phyloP scores from a whole-genome alignment of 2,113 vertebrate genomes.

The Pachycephala philippinensis region DNA sequence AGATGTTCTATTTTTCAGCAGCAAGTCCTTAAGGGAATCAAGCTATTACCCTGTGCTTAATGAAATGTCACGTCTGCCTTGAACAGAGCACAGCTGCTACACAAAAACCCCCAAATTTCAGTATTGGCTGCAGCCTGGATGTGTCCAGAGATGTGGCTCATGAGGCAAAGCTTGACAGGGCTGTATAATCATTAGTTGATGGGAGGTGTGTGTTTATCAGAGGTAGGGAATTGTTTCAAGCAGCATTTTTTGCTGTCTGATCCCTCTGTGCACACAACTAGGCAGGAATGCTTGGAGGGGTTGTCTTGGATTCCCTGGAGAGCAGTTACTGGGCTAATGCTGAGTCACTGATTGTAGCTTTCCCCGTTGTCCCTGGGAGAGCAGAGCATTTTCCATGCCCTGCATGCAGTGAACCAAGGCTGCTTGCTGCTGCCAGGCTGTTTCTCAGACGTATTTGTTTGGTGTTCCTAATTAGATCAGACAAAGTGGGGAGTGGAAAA shows the following conservation, averaged over 20 bases:
- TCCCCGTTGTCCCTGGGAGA: background rate
- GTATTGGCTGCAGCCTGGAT: background rate
- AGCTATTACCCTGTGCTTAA: constrained; percentile 7
- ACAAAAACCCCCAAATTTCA: background rate
- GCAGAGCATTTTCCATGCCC: background rate
- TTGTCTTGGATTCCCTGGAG: background rate
- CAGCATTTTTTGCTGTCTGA: background rate
- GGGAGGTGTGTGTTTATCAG: background rate
- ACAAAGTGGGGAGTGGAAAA: background rate
- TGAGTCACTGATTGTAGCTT: background rate
- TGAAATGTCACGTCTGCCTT: background rate
- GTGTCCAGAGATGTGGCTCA: background rate
- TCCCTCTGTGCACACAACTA: background rate
- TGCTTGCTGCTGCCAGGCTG: background rate
- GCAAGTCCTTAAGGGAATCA: background rate
- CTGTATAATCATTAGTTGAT: background rate
- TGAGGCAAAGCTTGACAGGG: background rate
- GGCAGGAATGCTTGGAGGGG: background rate
- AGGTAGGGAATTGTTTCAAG: background rate
- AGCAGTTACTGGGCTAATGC: background rate
- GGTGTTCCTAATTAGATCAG: background rate
- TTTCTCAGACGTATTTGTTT: background rate
- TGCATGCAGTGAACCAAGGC: background rate
- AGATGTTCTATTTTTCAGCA: constrained; percentile 13
- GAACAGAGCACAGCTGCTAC: background rate